Evolutionary conservation across 1,140 invertebrate genomes (phyloP).

Genomic region (Macrobrachium rosenbergii): DNA sequence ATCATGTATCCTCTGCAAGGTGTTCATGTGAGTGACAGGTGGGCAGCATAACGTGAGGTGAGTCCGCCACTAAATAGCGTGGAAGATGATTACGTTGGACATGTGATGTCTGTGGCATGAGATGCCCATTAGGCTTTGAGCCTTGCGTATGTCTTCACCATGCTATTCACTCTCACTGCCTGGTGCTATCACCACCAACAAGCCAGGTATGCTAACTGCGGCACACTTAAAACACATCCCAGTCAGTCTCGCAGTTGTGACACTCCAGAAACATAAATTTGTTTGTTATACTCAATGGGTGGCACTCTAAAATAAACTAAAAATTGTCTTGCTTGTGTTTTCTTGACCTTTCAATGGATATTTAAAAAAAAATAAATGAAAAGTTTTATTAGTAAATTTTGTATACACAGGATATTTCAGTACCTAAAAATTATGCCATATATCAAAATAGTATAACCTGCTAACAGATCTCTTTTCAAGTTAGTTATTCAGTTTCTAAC

Average conservation of each 20-base stretch:
- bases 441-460: no score
- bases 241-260: slow-evolving; percentile 57
- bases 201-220: slow-evolving; percentile 43
- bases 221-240: slow-evolving; percentile 38
- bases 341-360: no score
- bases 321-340: no score
- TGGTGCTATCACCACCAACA: slow-evolving; percentile 24
- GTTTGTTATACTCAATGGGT: slow-evolving; percentile 63
- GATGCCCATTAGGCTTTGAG: slow-evolving; percentile 57
- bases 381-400: no score
- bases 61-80: slow-evolving; percentile 33
- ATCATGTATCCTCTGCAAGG: slow-evolving; percentile 28
- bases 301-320: slow-evolving; percentile 59
- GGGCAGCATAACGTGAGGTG: slow-evolving; percentile 35
- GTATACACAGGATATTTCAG: no score
- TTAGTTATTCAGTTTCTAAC: no score
- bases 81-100: slow-evolving; percentile 42
- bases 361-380: no score
- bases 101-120: slow-evolving; percentile 59
- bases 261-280: slow-evolving; percentile 58
- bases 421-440: no score
- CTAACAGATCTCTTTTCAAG: no score
- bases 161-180: slow-evolving; percentile 15
- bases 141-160: slow-evolving; percentile 21
- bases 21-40: slow-evolving; percentile 18